These are phyloP conservation scores for Sarotherodon lohbergeri DNA, from an alignment of 2,113 vertebrate genomes.

Conservation along the genomic window DNA sequence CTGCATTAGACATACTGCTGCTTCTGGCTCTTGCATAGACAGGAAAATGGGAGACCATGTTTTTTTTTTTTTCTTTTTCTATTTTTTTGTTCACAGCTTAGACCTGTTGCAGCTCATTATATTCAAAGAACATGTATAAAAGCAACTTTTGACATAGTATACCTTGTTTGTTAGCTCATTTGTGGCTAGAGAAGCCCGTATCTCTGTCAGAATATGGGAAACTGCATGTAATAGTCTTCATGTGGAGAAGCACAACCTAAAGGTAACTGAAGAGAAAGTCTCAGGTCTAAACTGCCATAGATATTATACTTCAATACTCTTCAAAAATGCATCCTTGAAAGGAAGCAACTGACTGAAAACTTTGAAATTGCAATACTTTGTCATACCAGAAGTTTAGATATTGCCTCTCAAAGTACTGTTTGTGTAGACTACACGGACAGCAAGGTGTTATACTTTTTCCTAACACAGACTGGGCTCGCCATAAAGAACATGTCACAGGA, in stretches of 20 bases:
- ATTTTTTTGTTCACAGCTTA: constrained; percentile 62
- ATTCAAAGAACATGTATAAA: constrained; percentile 46
- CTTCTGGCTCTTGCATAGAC: constrained; percentile 39
- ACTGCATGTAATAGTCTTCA: constrained; percentile 8
- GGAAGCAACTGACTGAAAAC: background rate
- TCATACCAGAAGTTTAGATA: background rate
- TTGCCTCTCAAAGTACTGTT: background rate
- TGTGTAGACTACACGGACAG: constrained; percentile 14
- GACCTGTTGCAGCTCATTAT: constrained; percentile 55
- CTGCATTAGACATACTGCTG: constrained; percentile 3
- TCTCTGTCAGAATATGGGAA: constrained; percentile 24
- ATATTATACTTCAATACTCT: constrained; percentile 7
- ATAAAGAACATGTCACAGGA: background rate
- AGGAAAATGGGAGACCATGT: constrained; percentile 55
- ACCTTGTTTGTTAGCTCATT: constrained; percentile 8
- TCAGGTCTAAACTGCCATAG: constrained; percentile 44
- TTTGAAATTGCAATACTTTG: background rate
- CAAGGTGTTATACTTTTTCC: constrained; percentile 23
- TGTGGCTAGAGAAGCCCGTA: constrained; percentile 5
- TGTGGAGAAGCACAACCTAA: constrained; percentile 14
- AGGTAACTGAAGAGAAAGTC: background rate
- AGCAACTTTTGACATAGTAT: constrained; percentile 22
- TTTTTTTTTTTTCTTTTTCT: background rate
- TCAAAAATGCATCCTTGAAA: constrained; percentile 39
- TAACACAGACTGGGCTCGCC: constrained; percentile 19